Percentiles rank a stretch among this genome's conserved stretches.
Conservation (phyloP, 2,797 vertebrate species). For the Xyrichtys novacula region DNA sequence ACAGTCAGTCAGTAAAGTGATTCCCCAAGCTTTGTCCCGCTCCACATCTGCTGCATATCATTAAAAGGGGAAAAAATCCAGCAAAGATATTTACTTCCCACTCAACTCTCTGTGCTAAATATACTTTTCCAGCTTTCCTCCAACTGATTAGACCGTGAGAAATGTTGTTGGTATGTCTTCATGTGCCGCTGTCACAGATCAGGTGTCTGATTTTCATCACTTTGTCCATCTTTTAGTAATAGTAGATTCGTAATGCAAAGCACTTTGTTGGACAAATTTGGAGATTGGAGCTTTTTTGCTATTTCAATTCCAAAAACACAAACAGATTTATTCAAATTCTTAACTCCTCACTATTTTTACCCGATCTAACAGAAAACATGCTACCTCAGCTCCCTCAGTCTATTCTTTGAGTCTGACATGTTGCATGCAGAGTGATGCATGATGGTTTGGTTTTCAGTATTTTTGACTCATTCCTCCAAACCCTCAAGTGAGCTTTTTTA, state of each 20-base stretch:
- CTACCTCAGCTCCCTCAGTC: background rate
- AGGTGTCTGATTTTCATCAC: constrained; percentile 70
- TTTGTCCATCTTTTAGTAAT: constrained; percentile 55
- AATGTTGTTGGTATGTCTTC: constrained; percentile 40
- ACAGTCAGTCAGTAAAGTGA: constrained; percentile 48
- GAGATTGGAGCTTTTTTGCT: constrained; percentile 16
- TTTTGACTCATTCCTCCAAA: constrained; percentile 14
- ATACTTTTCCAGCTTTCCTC: constrained; percentile 53
- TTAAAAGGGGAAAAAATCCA: constrained; percentile 74
- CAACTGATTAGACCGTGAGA: constrained; percentile 58
- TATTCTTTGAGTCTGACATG: background rate
- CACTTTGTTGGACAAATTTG: constrained; percentile 13
- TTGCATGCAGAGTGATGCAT: background rate
- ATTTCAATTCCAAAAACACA: background rate
- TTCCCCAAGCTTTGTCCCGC: constrained; percentile 37
- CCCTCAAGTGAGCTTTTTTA: constrained; percentile 24
- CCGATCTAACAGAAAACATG: background rate
- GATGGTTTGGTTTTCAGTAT: constrained; percentile 3
- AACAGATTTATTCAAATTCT: background rate
- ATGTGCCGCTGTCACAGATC: constrained; percentile 76
- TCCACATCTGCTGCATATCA: constrained; percentile 78
- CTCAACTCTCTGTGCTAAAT: constrained; percentile 72
- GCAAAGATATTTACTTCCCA: constrained; percentile 71
- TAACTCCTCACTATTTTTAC: background rate
- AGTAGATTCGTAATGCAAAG: constrained; percentile 53